Evolutionary conservation across 2,113 vertebrate genomes (phyloP), one percentile per base, ranked within the genome.

Genomic region (Pampusana beccarii): DNA sequence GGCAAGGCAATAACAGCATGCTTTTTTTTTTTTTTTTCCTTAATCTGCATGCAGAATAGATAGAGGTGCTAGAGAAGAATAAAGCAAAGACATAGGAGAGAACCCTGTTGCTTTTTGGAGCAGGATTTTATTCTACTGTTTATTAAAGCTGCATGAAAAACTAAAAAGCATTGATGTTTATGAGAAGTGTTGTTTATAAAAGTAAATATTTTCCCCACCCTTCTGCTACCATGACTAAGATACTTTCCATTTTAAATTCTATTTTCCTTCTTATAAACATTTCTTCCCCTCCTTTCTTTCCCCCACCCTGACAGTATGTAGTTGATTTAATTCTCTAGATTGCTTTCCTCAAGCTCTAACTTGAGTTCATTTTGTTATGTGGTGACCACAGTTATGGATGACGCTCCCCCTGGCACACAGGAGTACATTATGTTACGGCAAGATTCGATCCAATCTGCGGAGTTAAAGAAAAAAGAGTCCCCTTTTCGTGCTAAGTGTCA

Each of bases 371-470:
- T 99, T 99, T 99, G 99, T 99, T 99, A 97, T 99, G 98, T 99
- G 98, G 98, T 98, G 98, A 98, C 98, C 98, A 96, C 99, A 99
- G 99, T 99, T 99, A 99, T 99, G 99, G 99, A 99, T 99, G 99
- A 99, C 98, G 99, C 98, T 98, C 98, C 98, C 97, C 98, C 99
- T 98, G 99, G 99, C 99, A 99, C 99, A 98, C 99, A 99, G 99
- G 99, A 99, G 98, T 99, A 99, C 99, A 99, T 99, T 99, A 99
- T 99, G 99, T 99, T 99, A 99, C 99, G 99, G 98, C 99, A 99
- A 99, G 99, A 99, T 98, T 99, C 99, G 98, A 99, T 99, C 99
- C 99, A 99, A 98, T 99, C 99, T 91, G 99, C 99, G 99, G 99
- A 99, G 98, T 98, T 99, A 99, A 99, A 99, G 99, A 99, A 99